Base-by-base conservation (phyloP, 2,113 vertebrate genomes). In the Aptenodytes patagonicus region DNA sequence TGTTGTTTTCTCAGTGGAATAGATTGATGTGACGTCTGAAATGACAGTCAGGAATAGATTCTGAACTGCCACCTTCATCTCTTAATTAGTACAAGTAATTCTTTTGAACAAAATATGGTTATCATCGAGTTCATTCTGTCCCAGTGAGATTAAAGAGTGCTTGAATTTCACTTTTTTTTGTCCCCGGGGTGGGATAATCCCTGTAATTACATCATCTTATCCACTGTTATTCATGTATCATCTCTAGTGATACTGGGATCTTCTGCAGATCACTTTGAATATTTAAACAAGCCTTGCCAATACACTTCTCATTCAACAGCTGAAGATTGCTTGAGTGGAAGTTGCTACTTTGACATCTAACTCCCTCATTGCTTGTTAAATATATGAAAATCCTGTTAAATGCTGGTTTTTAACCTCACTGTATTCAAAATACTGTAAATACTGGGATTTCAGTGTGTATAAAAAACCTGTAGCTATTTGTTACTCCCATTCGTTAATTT, bases 61-160 rank as follows among this genome's bases (percentile, higher is more conserved):
- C 95, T 73, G 93, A 95, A 34, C 96, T 89, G 93, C 73, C 91
- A 96, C 91, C 96, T 95, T 97, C 91, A 85, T 96, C 93, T 91
- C 91, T 93, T 96, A 95, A 97, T 96, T 95, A 97, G 70, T 58
- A 46, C 70, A 65, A 85, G 89, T 80, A 82, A 95, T 87, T 96
- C 89, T 95, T 89, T 78, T 89, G 94, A 95, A 84, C 77, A 61
- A 84, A 91, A 71, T 69, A 44, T 8, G 38, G 89, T 91, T 94
- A 83, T 95, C 81, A 73, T 81, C 9, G 4, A 72, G 77, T 94
- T 96, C 75, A 57, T 79, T 91, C 93, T 51, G 54, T 87, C 93
- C 94, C 93, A 83, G 54, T 8, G 91, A 93, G 94, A 96, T 95
- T 94, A 95, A 96, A 95, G 95, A 91, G 62, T 54, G 75, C 87